Evolutionary conservation across 2,113 vertebrate species (phyloP).

Genomic region (Notechis scutatus): DNA sequence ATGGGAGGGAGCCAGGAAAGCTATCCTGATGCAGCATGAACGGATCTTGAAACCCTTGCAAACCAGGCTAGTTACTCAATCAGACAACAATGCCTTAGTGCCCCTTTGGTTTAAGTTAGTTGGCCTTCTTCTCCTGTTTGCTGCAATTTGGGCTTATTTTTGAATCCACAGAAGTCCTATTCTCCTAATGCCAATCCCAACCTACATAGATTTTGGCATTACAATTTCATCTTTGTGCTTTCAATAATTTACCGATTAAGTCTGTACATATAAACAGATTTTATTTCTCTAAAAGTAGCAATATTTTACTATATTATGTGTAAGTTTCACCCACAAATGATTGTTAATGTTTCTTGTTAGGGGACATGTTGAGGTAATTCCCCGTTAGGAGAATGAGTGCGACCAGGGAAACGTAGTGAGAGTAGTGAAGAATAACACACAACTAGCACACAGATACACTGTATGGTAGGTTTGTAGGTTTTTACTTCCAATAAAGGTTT

Average conservation of each 20-base stretch:
- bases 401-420: too few species aligned
- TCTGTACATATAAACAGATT: not conserved
- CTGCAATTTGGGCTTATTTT: not conserved
- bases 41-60: constrained; percentile 72
- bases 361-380: not conserved
- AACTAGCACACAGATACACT: too few species aligned
- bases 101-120: not conserved
- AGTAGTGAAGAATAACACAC: too few species aligned
- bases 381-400: too few species aligned
- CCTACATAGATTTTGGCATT: not conserved
- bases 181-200: not conserved
- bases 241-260: not conserved
- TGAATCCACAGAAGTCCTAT: not conserved
- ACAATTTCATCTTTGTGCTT: not conserved
- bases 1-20: constrained; percentile 71
- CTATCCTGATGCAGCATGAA: constrained; percentile 77
- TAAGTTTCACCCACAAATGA: not conserved
- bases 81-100: accelerated
- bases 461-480: too few species aligned
- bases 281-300: not conserved
- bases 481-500: too few species aligned
- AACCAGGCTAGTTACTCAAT: constrained; percentile 45
- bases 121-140: constrained; percentile 10
- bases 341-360: not conserved
- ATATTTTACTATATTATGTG: not conserved